phyloP scores from a whole-genome alignment of 1,140 invertebrate genomes.

The Lordiphosa clarofinis region DNA sequence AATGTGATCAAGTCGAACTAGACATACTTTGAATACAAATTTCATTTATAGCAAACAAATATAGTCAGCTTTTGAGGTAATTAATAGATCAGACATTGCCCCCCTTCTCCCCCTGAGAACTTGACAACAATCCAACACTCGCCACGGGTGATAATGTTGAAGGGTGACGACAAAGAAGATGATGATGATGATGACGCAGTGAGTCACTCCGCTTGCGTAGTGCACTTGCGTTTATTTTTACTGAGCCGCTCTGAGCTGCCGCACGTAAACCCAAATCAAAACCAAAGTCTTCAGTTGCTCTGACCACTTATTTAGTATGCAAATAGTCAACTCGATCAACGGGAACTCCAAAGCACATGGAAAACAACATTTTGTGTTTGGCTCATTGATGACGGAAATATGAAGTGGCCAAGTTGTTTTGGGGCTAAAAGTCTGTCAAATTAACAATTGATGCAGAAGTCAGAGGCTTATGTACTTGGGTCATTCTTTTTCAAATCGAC shows the following conservation, averaged over 20 bases:
- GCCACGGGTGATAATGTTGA: constrained; percentile 1
- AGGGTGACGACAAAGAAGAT: constrained; percentile 13
- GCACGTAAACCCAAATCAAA: constrained; percentile 52
- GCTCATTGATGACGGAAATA: constrained; percentile 6
- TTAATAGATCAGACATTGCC: neutral
- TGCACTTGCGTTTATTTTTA: constrained; percentile 1
- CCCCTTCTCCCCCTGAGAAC: too few relatives aligned
- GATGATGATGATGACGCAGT: constrained; percentile 8
- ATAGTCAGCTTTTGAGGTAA: too few relatives aligned
- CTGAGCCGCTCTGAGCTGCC: constrained; percentile 18
- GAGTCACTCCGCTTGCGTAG: constrained; percentile 7
- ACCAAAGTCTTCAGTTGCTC: constrained; percentile 32
- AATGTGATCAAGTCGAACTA: neutral
- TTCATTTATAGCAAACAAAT: neutral
- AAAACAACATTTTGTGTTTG: neutral
- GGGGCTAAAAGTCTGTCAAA: constrained; percentile 13
- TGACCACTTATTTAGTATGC: constrained; percentile 46
- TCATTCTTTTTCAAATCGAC: too few relatives aligned
- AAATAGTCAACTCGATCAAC: constrained; percentile 17
- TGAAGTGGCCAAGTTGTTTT: neutral
- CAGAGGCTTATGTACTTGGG: too few relatives aligned
- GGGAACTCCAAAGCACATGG: constrained; percentile 37
- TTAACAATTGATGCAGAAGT: too few relatives aligned
- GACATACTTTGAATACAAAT: neutral
- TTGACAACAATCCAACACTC: neutral